phyloP scores from a whole-genome alignment of 2,113 vertebrate species.

The Gadus chalcogrammus region DNA sequence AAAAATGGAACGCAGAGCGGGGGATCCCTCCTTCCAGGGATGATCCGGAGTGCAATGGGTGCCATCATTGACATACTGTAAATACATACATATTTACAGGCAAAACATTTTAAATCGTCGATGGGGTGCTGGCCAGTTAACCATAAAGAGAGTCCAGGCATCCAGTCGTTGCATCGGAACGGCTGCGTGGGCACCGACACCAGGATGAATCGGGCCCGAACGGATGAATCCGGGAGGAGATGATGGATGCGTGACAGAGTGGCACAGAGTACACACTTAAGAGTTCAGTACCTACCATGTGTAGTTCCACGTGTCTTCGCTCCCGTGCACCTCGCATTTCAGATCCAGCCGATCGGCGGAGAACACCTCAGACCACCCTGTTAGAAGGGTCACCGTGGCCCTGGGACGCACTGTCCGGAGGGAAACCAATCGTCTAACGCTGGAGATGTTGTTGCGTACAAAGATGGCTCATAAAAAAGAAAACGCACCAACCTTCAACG shows the following conservation, averaged over 20 bases:
- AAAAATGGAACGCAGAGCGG: too few relatives aligned
- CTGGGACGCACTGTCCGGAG: constrained; percentile 46
- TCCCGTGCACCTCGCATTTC: constrained; percentile 47
- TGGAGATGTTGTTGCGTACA: neutral
- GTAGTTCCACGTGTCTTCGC: constrained; percentile 51
- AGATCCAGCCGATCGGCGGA: constrained; percentile 60
- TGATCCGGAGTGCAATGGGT: too few relatives aligned
- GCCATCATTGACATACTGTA: neutral
- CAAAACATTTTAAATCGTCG: too few relatives aligned
- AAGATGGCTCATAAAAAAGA: neutral
- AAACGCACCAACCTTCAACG: constrained; percentile 12
- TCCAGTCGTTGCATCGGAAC: too few relatives aligned
- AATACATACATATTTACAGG: neutral
- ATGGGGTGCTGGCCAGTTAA: too few relatives aligned
- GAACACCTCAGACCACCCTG: constrained; percentile 65
- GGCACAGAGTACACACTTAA: neutral
- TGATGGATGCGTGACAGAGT: neutral
- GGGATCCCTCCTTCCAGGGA: too few relatives aligned
- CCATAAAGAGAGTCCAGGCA: too few relatives aligned
- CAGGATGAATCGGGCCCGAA: too few relatives aligned
- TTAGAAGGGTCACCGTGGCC: constrained; percentile 49
- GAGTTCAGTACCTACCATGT: constrained; percentile 56
- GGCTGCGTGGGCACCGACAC: too few relatives aligned
- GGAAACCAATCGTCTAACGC: neutral
- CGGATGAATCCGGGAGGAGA: neutral